Evolutionary conservation across 2,113 vertebrate genomes (phyloP), one percentile per base, ranked within the genome.

Genomic region (Panthera uncia): DNA sequence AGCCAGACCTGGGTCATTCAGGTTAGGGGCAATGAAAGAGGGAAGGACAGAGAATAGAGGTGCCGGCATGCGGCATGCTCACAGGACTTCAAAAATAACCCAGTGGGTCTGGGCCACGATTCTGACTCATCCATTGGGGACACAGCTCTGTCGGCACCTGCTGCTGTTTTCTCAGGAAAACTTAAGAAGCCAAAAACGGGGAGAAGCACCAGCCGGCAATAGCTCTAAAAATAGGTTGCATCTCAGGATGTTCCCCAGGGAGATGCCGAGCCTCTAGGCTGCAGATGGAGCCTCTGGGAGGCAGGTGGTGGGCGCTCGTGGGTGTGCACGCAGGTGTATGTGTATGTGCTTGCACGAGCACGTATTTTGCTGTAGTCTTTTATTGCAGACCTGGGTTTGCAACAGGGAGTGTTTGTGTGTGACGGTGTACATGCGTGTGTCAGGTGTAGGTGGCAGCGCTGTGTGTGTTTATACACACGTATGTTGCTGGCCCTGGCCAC

Each of bases 21-120:
- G 82, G 69, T 38, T 55, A 91, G 91, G 36, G 95, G 36, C 48
- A 68, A 84, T 4, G 63, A 89, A 90, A 93, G 74, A 92, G 79
- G 31, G 6, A 94, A 94, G 97, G 94, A 91, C 71, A 96, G 97
- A 98, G 85, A 97, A 98, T 91, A 97, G 98, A 98, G 95, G 97
- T 98, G 98, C 98, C 87, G 86, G 96, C 97, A 97, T 97, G 97
- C 97, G 63, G 81, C 95, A 96, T 25, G 55, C 88, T 97, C 93
- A 65, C 80, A 97, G 98, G 96, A 66, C 94, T 98, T 98, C 99
- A 98, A 99, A 99, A 99, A 99, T 99, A 99, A 99, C 98, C 98
- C 98, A 98, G 92, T 97, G 76, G 98, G 98, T 98, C 98, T 96
- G 98, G 98, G 98, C 98, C 97, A 95, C 97, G 86, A 96, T 98